A percentile compares a stretch with the other conserved stretches of the same genome.
These are phyloP conservation scores for Amphiura filiformis DNA, from an alignment of 35 echinoderm and acorn worm species.

Conservation along the genomic window DNA sequence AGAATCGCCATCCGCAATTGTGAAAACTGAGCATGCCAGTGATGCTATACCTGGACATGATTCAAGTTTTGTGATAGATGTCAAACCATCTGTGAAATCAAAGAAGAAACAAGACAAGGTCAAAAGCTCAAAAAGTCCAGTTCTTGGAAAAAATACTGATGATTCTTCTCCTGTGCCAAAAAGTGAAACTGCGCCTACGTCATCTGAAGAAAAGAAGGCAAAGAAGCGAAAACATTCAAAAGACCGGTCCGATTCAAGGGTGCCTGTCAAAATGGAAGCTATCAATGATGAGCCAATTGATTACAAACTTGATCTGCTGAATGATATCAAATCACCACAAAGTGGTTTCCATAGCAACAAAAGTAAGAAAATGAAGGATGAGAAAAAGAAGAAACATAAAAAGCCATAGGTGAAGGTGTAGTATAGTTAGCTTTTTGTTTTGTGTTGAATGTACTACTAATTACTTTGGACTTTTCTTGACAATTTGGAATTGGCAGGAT, in stretches of 20 bases:
- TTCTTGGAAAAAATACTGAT: not conserved
- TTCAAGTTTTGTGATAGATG: no score
- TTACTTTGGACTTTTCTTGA: no score
- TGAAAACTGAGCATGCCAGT: no score
- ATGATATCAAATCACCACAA: not conserved
- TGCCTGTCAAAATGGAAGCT: not conserved
- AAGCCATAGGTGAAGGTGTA: no score
- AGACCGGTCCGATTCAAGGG: not conserved
- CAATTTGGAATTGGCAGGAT: no score
- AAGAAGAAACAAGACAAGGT: not conserved
- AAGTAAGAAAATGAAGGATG: not conserved
- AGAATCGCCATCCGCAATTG: no score
- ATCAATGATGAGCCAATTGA: not conserved
- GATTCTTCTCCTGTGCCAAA: not conserved
- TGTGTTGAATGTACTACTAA: no score
- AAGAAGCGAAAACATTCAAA: not conserved
- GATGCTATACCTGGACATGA: no score
- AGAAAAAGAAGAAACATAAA: not conserved
- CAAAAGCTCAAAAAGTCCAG: not conserved
- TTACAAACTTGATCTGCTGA: not conserved
- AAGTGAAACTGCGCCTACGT: not conserved
- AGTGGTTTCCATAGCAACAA: not conserved
- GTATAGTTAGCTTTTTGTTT: no score
- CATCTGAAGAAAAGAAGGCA: not conserved
- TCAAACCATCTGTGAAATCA: not conserved